Evolutionary conservation across 2,113 vertebrate species (phyloP), one percentile per base, ranked within the genome.

Genomic region (Tupaia chinensis): DNA sequence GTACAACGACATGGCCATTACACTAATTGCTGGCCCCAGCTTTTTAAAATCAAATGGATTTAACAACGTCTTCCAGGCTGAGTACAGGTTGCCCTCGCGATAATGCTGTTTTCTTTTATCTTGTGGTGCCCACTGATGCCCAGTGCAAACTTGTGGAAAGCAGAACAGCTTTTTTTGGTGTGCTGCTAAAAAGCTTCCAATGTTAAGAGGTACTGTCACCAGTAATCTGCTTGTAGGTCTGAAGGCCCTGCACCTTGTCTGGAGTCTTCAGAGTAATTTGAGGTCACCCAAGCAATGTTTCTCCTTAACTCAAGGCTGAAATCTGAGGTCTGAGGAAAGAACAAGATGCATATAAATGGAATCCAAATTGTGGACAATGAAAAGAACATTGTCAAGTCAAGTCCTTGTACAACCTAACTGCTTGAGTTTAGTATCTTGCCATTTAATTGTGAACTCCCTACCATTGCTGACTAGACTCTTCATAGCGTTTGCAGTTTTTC

Each of bases 241-340:
- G 15, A 9, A 97, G 96, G 13, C 77, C 7, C 1, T 20, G 11
- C 13, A 7, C 32, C 9, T 94, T 34, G 0, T 65, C 7, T n/a
- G 56, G 29, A 29, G 0, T 1, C 2, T 5, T 22, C 60, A 2
- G 60, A 58, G 14, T 66, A 23, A 14, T 53, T 65, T 32, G 3
- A 97, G 96, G 96, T 97, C 44, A 44, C 44, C 44, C 44, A 44
- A 44, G 44, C 44, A 44, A 44, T 44, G 44, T 44, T 44, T 44
- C 44, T 44, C 44, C 5, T 44, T 44, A 44, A 44, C 44, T 44
- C 44, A 44, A 44, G 44, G 44, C 44, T 44, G 5, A 44, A 44
- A 44, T 44, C 44, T 44, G 44, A 44, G 44, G 44, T 44, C 44
- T 44, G 44, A 44, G 44, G 44, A 44, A 44, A 44, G 44, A 44